Conservation (phyloP, 2,797 vertebrate species). For the Antennarius maculatus region DNA sequence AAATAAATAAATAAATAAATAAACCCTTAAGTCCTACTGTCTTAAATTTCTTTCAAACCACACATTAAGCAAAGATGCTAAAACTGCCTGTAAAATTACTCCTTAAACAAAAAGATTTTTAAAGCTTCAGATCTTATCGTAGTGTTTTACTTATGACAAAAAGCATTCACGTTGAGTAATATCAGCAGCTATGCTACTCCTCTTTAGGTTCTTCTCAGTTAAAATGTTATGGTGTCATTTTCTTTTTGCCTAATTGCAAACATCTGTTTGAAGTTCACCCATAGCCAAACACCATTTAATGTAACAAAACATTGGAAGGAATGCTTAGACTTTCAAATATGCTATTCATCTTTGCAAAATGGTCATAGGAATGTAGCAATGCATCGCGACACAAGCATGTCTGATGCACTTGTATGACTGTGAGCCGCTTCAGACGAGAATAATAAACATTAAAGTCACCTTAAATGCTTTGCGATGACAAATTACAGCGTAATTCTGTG, state of each 20-base stretch:
- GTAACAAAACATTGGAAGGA: conserved; percentile 40
- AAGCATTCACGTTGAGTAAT: conserved; percentile 37
- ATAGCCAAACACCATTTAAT: conserved; percentile 21
- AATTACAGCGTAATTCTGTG: conserved; percentile 9
- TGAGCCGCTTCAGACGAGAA: not conserved
- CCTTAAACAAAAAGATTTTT: conserved; percentile 37
- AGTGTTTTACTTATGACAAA: conserved; percentile 38
- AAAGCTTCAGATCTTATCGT: conserved; percentile 12
- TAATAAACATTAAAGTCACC: conserved; percentile 4
- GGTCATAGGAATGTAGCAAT: conserved; percentile 2
- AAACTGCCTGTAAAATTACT: conserved; percentile 34
- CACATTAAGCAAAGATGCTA: conserved; percentile 26
- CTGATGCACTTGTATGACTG: conserved; percentile 4
- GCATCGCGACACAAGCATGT: conserved; percentile 11
- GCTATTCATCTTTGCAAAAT: conserved; percentile 36
- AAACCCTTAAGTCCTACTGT: not conserved
- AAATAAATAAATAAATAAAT: not conserved
- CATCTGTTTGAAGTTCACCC: conserved; percentile 47
- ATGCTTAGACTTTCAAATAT: not conserved
- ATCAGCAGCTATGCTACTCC: conserved; percentile 31
- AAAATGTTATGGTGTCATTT: conserved; percentile 32
- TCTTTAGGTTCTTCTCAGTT: conserved; percentile 27
- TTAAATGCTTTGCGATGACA: conserved; percentile 12
- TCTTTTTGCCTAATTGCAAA: conserved; percentile 39
- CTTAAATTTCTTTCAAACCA: conserved; percentile 13